Evolutionary conservation across 2,797 vertebrate genomes (phyloP).

Genomic region (Oryzias dopingdopingensis): DNA sequence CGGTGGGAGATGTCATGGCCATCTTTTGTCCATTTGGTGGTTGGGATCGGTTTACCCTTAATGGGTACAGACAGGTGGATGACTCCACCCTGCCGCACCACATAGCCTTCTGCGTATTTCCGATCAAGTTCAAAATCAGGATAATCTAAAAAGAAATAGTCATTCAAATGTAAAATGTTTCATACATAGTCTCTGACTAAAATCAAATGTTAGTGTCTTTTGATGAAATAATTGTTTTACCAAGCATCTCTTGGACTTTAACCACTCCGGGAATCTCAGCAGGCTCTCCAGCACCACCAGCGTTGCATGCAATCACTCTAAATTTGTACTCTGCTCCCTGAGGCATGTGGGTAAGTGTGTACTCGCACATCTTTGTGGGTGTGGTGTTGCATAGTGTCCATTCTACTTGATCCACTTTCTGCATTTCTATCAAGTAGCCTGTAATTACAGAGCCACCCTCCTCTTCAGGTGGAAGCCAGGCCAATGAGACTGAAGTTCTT

Average conservation of each 20-base stretch:
- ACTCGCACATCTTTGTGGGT: constrained; percentile 96
- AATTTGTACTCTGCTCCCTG: constrained; percentile 98
- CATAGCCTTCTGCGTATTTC: constrained; percentile 91
- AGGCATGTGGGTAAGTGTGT: constrained; percentile 96
- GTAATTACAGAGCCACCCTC: constrained; percentile 92
- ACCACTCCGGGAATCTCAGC: constrained; percentile 93
- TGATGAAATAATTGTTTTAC: constrained; percentile 71
- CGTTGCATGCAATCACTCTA: constrained; percentile 92
- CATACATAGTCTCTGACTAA: background rate
- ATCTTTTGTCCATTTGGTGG: constrained; percentile 98
- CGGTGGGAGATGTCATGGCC: constrained; percentile 91
- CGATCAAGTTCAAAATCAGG: constrained; percentile 92
- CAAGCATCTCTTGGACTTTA: constrained; percentile 98
- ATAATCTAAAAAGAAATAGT: constrained; percentile 79
- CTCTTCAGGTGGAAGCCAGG: constrained; percentile 93
- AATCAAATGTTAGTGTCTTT: background rate
- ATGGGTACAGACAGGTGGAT: constrained; percentile 92
- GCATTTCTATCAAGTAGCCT: constrained; percentile 98
- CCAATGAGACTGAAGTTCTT: constrained; percentile 94
- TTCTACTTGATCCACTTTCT: constrained; percentile 97
- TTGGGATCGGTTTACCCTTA: constrained; percentile 95
- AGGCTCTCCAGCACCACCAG: constrained; percentile 93
- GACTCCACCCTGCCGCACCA: constrained; percentile 95
- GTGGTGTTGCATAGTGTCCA: constrained; percentile 99
- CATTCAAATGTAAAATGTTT: background rate